A percentile compares a stretch with the other conserved stretches of the same genome.
These are phyloP conservation scores for Bambusicola thoracicus DNA, from an alignment of 2,113 vertebrate species.

Conservation along the genomic window DNA sequence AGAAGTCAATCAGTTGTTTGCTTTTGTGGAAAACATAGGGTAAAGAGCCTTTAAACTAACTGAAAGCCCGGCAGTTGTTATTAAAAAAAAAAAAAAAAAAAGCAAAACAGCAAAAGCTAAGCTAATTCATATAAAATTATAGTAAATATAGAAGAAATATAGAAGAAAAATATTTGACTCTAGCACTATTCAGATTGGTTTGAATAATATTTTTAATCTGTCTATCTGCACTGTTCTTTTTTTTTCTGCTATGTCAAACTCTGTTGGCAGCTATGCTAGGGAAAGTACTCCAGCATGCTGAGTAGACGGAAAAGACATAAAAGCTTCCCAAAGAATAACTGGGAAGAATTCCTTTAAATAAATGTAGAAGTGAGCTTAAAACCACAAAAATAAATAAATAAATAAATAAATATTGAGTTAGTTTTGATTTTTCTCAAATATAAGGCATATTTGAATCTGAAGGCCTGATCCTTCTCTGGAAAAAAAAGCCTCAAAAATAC, in stretches of 20 bases:
- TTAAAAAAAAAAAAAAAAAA: neutral
- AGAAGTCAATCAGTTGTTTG: neutral
- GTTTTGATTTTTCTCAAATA: neutral
- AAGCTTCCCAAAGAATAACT: slow-evolving; percentile 24
- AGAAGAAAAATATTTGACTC: neutral
- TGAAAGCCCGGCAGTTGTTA: neutral
- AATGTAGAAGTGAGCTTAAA: slow-evolving; percentile 4
- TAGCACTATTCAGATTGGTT: neutral
- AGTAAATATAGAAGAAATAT: neutral
- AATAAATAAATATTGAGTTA: neutral
- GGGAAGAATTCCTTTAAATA: slow-evolving; percentile 15
- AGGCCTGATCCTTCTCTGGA: neutral
- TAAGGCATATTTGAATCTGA: neutral
- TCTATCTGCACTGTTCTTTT: neutral
- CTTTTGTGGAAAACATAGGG: neutral
- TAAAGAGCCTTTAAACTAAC: slow-evolving; percentile 5
- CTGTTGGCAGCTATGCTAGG: slow-evolving; percentile 19
- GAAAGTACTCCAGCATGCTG: neutral
- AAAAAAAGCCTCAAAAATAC: neutral
- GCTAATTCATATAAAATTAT: neutral
- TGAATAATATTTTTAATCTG: neutral
- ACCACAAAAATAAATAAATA: neutral
- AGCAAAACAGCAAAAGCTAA: no score
- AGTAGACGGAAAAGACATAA: neutral
- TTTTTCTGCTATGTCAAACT: neutral